A percentile compares a stretch with the other conserved stretches of the same genome.
These are phyloP conservation scores for Odocoileus hemionus DNA, from an alignment of 2,113 vertebrate species.

Conservation along the genomic window DNA sequence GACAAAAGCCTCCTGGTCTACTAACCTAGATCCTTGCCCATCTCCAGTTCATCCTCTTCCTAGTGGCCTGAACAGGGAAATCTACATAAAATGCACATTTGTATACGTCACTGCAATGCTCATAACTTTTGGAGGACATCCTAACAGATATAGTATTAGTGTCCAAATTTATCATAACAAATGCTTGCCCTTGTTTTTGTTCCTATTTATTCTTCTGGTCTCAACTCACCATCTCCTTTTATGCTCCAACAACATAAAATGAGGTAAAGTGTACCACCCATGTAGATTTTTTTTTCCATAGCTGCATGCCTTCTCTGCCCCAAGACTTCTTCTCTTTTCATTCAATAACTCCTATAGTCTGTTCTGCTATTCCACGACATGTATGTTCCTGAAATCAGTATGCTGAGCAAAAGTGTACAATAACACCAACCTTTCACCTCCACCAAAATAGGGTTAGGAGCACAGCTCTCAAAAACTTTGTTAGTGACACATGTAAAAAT, in stretches of 20 bases:
- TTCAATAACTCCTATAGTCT: neutral
- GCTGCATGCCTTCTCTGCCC: neutral
- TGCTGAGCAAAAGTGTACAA: neutral
- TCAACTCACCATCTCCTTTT: neutral
- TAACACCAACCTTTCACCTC: neutral
- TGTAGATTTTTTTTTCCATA: neutral
- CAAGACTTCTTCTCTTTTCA: neutral
- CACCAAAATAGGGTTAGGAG: neutral
- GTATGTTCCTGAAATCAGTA: neutral
- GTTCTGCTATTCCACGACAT: neutral
- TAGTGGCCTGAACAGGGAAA: neutral
- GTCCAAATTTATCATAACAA: neutral
- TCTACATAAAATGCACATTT: neutral
- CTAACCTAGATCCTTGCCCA: neutral
- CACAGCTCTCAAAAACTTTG: neutral
- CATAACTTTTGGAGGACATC: neutral
- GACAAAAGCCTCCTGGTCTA: neutral
- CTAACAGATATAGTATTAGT: neutral
- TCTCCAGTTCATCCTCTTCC: neutral
- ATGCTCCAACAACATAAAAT: neutral
- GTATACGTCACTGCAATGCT: neutral
- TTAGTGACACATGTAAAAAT: neutral
- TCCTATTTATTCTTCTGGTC: neutral
- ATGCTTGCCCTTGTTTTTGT: neutral
- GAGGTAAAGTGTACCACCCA: neutral